Base-by-base conservation (phyloP, 2,113 vertebrate species). In the Gasterosteus aculeatus region DNA sequence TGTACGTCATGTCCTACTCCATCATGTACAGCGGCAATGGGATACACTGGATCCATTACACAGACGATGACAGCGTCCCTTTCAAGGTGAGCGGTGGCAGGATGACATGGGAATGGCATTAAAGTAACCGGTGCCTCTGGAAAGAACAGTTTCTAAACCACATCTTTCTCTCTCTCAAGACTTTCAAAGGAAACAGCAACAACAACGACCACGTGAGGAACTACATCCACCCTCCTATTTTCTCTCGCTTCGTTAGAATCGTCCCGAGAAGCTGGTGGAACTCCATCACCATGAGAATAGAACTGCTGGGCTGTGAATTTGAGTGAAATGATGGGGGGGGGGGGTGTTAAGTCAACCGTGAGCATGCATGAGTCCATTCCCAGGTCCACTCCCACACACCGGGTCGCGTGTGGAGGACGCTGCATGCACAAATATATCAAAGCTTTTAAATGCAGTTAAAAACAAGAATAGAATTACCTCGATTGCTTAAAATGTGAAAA, bases 231-330 rank as follows among this genome's bases (percentile, higher is more conserved):
- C 96, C 97, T 8, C 96, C 97, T 6, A 96, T 99, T 74, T 94
- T 96, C 83, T 95, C 98, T 64, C 95, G 93, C 71, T 98, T 95
- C 70, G 94, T 99, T 66, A 95, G 95, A 22, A 92, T 99, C 83
- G 71, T 96, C 81, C 98, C 97, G 18, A 95, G 87, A 80, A 94
- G 77, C 0, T 99, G 97, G 97, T 91, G 89, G 72, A 85, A 87
- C 10, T 90, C 92, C 51, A 97, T 98, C 87, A 96, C 95, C 14
- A 93, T 99, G 91, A 95, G 97, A n/a, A 31, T 97, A 5, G 98
- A 99, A 64, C 92, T 99, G 44, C 95, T 97, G 58, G 98, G 98
- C 80, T 99, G 97, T 91, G 94, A 96, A 86, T 92, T 94, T 88
- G 92, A 95, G 82, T 95, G 87, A 92, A 8, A 42, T 16, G 18